phyloP scores from a whole-genome alignment of 2,888 invertebrate genomes.

The Idaea dimidiata region DNA sequence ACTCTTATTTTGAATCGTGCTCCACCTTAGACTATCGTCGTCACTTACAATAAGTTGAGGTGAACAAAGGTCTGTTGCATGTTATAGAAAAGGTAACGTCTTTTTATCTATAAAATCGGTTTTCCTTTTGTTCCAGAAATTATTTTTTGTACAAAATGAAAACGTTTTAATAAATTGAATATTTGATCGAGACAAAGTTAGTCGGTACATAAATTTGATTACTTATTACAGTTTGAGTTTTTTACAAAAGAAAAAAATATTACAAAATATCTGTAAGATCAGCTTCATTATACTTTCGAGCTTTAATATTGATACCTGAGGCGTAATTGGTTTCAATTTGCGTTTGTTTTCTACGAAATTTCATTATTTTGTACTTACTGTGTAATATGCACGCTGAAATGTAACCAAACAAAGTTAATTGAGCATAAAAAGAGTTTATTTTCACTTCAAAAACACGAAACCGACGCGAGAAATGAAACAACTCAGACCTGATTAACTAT shows the following conservation, averaged over 20 bases:
- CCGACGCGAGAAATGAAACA: constrained; percentile 29
- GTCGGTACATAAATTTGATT: background rate
- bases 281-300: background rate
- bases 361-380: background rate
- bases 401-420: constrained; percentile 13
- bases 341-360: background rate
- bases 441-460: constrained; percentile 14
- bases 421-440: constrained; percentile 12
- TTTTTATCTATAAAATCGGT: too few relatives aligned
- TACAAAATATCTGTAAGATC: background rate
- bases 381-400: background rate
- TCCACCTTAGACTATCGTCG: too few relatives aligned
- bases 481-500: constrained; percentile 35
- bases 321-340: background rate
- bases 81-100: too few relatives aligned
- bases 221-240: background rate
- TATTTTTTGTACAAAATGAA: too few relatives aligned
- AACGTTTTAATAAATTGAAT: too few relatives aligned
- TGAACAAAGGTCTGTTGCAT: too few relatives aligned
- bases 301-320: background rate
- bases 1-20: too few relatives aligned
- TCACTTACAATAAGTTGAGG: too few relatives aligned
- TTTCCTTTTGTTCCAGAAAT: too few relatives aligned
- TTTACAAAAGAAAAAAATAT: background rate
- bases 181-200: too few relatives aligned